A percentile compares a stretch with the other conserved stretches of the same genome.
Conservation (phyloP, 1,140 invertebrate genomes). For the Trigoniulus corallinus region DNA sequence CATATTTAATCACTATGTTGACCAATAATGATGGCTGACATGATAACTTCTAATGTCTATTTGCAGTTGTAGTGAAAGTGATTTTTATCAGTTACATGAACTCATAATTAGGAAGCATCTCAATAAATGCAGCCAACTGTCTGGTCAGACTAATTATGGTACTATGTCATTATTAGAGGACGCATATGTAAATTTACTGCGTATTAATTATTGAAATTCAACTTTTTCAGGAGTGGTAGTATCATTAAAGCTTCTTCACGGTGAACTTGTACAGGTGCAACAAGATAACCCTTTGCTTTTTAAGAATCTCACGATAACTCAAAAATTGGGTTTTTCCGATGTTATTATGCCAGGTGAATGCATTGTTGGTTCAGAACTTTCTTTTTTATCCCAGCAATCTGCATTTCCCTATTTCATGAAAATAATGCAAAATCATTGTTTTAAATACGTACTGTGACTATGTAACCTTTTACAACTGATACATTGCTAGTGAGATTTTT, state of each 20-base stretch:
- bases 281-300: slow-evolving; percentile 61
- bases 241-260: slow-evolving; percentile 51
- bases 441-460: too few relatives aligned
- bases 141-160: slow-evolving; percentile 54
- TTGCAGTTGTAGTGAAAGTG: slow-evolving; percentile 55
- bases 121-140: slow-evolving; percentile 60
- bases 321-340: slow-evolving; percentile 82
- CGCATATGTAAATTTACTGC: neutral
- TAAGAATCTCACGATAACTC: slow-evolving; percentile 65
- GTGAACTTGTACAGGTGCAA: slow-evolving; percentile 49
- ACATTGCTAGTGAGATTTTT: too few relatives aligned
- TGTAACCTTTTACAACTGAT: too few relatives aligned
- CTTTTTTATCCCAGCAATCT: neutral
- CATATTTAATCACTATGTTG: too few relatives aligned
- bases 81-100: slow-evolving; percentile 76
- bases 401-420: neutral
- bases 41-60: neutral
- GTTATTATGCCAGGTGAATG: slow-evolving; percentile 83
- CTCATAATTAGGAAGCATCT: slow-evolving; percentile 63
- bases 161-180: too few relatives aligned
- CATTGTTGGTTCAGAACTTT: neutral
- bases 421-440: too few relatives aligned
- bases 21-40: too few relatives aligned
- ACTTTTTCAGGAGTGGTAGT: slow-evolving; percentile 42
- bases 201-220: neutral